These are phyloP conservation scores for Stomorhina lunata DNA, from an alignment of 2,888 invertebrate species.

Conservation along the genomic window DNA sequence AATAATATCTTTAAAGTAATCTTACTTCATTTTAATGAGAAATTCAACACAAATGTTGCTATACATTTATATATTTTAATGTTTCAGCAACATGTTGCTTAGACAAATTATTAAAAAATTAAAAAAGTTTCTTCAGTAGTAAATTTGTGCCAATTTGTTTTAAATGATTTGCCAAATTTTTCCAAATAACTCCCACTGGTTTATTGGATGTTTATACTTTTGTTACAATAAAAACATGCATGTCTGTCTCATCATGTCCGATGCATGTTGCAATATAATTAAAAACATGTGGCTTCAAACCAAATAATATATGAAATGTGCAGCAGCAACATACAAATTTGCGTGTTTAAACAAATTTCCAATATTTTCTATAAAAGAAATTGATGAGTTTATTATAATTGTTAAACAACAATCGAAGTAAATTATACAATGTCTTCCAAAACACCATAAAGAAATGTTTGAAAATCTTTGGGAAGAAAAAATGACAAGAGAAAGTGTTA, in stretches of 20 bases:
- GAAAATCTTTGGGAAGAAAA: constrained; percentile 71
- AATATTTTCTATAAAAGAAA: constrained; percentile 39
- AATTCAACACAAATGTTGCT: too few relatives aligned
- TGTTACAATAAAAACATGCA: neutral
- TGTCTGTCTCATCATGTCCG: neutral
- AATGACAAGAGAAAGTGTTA: constrained; percentile 76
- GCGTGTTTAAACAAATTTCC: constrained; percentile 47
- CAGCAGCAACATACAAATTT: constrained; percentile 43
- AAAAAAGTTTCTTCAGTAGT: too few relatives aligned
- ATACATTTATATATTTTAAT: too few relatives aligned
- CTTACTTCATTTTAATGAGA: too few relatives aligned
- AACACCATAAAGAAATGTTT: neutral
- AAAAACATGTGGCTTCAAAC: constrained; percentile 40
- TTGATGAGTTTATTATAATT: constrained; percentile 54
- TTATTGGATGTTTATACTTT: neutral
- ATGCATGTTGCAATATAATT: constrained; percentile 59
- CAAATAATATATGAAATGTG: neutral
- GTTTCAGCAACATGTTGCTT: too few relatives aligned
- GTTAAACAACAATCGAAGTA: constrained; percentile 24
- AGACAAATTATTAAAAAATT: neutral
- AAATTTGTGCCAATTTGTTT: constrained; percentile 32
- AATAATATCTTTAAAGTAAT: too few relatives aligned
- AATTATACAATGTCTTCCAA: neutral
- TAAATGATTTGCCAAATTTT: neutral
- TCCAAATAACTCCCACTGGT: constrained; percentile 29